Conservation (phyloP, 2,888 invertebrate genomes). For the Fragum sueziense region DNA sequence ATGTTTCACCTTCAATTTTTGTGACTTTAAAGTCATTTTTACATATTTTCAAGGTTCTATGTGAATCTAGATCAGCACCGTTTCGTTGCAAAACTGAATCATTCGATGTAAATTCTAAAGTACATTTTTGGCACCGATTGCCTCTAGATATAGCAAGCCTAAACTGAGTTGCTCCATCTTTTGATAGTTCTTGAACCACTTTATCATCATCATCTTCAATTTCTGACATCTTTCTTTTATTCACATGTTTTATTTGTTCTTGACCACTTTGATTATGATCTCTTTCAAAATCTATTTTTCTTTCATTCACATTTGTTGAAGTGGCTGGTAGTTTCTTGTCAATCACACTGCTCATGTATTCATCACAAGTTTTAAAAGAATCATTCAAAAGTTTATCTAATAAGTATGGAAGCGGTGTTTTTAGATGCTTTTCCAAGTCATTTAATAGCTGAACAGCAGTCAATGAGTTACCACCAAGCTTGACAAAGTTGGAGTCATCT, state of each 20-base stretch:
- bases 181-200: background rate
- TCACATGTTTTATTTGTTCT: background rate
- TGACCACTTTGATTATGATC: background rate
- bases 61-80: no score
- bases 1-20: background rate
- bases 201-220: background rate
- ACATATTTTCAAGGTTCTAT: no score
- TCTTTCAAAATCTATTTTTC: background rate
- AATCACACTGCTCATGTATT: background rate
- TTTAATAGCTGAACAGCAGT: conserved; percentile 87
- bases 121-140: background rate
- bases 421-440: conserved; percentile 83
- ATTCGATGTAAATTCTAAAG: no score
- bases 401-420: conserved; percentile 65
- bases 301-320: no score
- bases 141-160: conserved; percentile 6
- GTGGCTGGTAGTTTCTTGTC: background rate
- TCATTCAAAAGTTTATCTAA: conserved; percentile 65
- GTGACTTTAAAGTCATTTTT: no score
- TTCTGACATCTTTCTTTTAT: background rate
- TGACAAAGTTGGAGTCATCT: conserved; percentile 46
- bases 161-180: background rate
- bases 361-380: conserved; percentile 1
- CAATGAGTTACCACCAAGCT: conserved; percentile 88
- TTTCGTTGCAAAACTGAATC: no score